Evolutionary conservation across 2,797 vertebrate genomes (phyloP), one percentile per base, ranked within the genome.

Genomic region (Mastacembelus armatus): DNA sequence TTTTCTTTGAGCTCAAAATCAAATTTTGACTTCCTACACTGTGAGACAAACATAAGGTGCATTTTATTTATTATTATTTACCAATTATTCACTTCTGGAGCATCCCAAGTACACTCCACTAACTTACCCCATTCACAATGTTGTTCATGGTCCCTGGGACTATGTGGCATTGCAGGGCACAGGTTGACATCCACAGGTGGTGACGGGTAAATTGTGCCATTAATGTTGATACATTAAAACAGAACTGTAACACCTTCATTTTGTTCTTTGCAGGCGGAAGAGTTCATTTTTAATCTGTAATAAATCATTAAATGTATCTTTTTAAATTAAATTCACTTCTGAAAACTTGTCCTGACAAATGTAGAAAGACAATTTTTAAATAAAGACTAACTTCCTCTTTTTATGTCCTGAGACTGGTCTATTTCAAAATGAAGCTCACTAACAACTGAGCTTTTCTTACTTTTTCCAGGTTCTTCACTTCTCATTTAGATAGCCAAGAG

Each of bases 271-370:
- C 93, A 94, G 94, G 93, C 91, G 82, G 91, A 91, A 49, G 83
- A 78, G 77, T 47, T 84, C 85, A 16, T 92, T 93, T 91, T 94
- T 94, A 89, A 93, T 93, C 63, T 94, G 94, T 85, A 84, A 74
- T 58, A 89, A 84, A 87, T 85, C 61, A 38, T 91, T 77, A 91
- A 21, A 48, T 27, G 22, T 51, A 21, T 43, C n/a, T 39, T 65
- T 67, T 49, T 21, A 29, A 49, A 42, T 7, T 43, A 3, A 33
- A 65, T 71, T 44, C 4, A 24, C 27, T 55, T 76, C 66, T 61
- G 36, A 39, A 66, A 78, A 39, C 62, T 18, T 44, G 21, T 74
- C 48, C 12, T 76, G 49, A 73, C 29, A 73, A 66, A 62, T 85
- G 67, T 80, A 77, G 29, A 86, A 81, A 74, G 44, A 38, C 85